Percentiles rank a stretch among this genome's conserved stretches.
phyloP scores from a whole-genome alignment of 2,113 vertebrate species.

The Xiphophorus couchianus region DNA sequence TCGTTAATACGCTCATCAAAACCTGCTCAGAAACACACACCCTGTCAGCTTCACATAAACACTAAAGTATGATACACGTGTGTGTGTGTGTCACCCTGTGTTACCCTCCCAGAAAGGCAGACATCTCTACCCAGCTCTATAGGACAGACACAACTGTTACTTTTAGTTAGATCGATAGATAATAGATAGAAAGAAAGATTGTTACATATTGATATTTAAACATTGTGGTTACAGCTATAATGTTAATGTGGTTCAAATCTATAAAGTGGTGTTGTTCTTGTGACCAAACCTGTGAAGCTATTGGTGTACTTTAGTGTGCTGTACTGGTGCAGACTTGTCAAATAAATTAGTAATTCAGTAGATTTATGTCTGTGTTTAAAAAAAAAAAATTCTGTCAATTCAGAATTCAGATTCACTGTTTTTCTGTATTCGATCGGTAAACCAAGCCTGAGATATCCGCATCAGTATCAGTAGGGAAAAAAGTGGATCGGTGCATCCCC shows the following conservation, averaged over 20 bases:
- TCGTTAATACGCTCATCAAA: constrained; percentile 24
- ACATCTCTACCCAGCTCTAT: background rate
- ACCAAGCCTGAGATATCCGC: too few species aligned
- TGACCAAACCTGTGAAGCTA: too few species aligned
- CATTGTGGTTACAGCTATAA: background rate
- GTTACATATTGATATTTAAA: constrained; percentile 9
- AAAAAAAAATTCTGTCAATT: too few species aligned
- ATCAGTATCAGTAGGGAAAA: too few species aligned
- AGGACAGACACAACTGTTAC: background rate
- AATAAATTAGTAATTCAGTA: too few species aligned
- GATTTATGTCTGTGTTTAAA: too few species aligned
- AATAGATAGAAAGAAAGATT: constrained; percentile 52
- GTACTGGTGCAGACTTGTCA: too few species aligned
- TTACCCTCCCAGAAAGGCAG: constrained; percentile 12
- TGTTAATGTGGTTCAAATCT: constrained; percentile 5
- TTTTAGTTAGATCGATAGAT: background rate
- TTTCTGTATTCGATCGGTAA: too few species aligned
- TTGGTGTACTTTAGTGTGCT: too few species aligned
- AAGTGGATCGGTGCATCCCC: too few species aligned
- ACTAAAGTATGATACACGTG: background rate
- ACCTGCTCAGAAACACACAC: constrained; percentile 2
- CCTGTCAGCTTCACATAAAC: constrained; percentile 3
- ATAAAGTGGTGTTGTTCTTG: too few species aligned
- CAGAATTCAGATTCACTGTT: too few species aligned
- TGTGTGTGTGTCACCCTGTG: background rate